Base-by-base conservation (phyloP, 2,888 invertebrate genomes). In the Drosophila neutralis region DNA sequence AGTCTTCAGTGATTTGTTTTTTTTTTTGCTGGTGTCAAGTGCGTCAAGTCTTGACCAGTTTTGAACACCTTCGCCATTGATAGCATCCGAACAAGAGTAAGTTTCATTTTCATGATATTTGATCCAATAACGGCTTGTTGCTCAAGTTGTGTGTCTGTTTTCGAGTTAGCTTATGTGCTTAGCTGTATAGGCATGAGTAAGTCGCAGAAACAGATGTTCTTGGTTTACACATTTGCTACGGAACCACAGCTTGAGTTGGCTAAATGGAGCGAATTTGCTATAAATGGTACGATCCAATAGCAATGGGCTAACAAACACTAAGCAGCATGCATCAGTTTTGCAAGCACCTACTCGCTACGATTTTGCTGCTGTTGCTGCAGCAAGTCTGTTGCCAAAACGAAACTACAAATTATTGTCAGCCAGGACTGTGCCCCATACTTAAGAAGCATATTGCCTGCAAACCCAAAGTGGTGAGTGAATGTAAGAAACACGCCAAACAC, bases 401-500 rank as follows among this genome's bases (percentile, higher is more conserved):
- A 24, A 29, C 45, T 24, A 48, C 31, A 48, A 69, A 87, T 54
- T 89, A 85, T 57, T 87, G 90, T 54, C 58, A 67, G 36, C 21
- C 56, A 7, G 56, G 51, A 8, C 49, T 89, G 40, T 87, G 90
- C 27, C 56, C 57, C n/a, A 2, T 7, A 1, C 38, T 67, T 8
- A 82, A 75, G 45, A 82, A 56, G 35, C 87, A 89, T 21, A 80
- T 87, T 60, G 88, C 69, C 40, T 87, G 87, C 78, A 73, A 35
- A n/a, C 54, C 82, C 62, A 76, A 67, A 21, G 84, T 74, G 21
- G 85, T 86, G 57, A 86, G 83, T 86, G 35, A 7, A 15, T 1
- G 36, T 29, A n/a, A 40, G 33, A 6, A 10, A n/a, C 27, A n/a
- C 0, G 21, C n/a, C 4, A 15, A 8, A 4, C 2, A n/a, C 2